Conservation (phyloP, 92 coral and sea anemone genomes). For the Epizoanthus scotinus region DNA sequence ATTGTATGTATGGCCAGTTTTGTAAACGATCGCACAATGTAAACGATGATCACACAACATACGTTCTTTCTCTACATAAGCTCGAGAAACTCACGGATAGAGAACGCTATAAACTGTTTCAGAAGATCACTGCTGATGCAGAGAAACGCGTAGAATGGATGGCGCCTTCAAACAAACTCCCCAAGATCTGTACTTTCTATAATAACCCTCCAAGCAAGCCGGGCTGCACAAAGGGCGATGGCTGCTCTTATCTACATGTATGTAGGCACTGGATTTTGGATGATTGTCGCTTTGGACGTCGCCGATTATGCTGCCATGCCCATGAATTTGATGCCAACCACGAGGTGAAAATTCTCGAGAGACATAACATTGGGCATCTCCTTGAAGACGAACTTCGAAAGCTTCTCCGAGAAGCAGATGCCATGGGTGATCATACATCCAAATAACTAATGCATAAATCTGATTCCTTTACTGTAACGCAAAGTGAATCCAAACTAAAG, state of each 20-base stretch:
- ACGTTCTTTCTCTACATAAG: not conserved
- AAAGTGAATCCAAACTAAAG: no score
- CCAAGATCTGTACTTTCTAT: constrained; percentile 5
- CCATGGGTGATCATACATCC: not conserved
- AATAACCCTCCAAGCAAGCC: not conserved
- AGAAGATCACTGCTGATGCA: not conserved
- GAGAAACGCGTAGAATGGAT: constrained; percentile 2
- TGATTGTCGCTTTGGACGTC: not conserved
- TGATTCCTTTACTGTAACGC: no score
- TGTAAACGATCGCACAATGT: constrained; percentile 26
- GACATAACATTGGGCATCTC: constrained; percentile 30
- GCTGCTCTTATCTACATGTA: constrained; percentile 3
- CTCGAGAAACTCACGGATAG: not conserved
- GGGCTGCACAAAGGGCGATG: not conserved
- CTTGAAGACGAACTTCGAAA: constrained; percentile 10
- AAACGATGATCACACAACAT: constrained; percentile 1
- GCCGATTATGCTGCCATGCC: not conserved
- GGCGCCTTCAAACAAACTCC: not conserved
- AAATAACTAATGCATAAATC: not conserved
- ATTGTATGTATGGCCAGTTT: constrained; percentile 10
- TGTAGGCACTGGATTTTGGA: constrained; percentile 6
- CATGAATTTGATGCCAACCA: constrained; percentile 15
- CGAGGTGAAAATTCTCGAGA: constrained; percentile 3
- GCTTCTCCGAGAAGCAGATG: not conserved
- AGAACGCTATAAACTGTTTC: constrained; percentile 15